Evolutionary conservation across 2,888 invertebrate genomes (phyloP).

Genomic region (Ethmia dodecea): DNA sequence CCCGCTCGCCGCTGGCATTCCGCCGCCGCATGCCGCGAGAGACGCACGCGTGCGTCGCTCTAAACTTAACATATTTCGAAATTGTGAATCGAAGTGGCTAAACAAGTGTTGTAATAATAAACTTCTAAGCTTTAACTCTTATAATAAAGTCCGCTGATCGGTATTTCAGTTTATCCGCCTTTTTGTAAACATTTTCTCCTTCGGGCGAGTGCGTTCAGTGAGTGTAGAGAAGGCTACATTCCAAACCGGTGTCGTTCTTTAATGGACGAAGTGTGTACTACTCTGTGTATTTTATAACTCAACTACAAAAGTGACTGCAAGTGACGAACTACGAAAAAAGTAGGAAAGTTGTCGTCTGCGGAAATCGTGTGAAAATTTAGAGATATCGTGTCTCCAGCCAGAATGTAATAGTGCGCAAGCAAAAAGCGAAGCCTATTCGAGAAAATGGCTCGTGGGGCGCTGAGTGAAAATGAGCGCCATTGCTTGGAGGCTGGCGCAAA

Average conservation of each 20-base stretch:
- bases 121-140: conserved; percentile 26
- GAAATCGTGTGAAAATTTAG: conserved; percentile 23
- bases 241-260: conserved; percentile 73
- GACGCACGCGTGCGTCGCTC: conserved; percentile 35
- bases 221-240: conserved; percentile 69
- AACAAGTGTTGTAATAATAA: conserved; percentile 33
- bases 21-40: conserved; percentile 40
- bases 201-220: conserved; percentile 59
- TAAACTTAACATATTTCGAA: conserved; percentile 19
- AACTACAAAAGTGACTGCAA: conserved; percentile 41
- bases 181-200: conserved; percentile 38
- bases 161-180: conserved; percentile 27
- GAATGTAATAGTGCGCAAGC: conserved; percentile 38
- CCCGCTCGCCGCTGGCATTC: conserved; percentile 36
- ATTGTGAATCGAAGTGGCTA: conserved; percentile 27
- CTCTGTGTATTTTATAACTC: conserved; percentile 59
- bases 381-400: conserved; percentile 25
- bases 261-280: conserved; percentile 69
- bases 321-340: conserved; percentile 26
- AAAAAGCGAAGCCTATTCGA: conserved; percentile 24
- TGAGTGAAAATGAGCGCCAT: conserved; percentile 66
- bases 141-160: conserved; percentile 29
- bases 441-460: conserved; percentile 67
- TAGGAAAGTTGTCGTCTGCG: conserved; percentile 28
- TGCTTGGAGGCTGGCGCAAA: conserved; percentile 56